Evolutionary conservation across 1,140 invertebrate genomes (phyloP).

Genomic region (Drosophila yakuba): DNA sequence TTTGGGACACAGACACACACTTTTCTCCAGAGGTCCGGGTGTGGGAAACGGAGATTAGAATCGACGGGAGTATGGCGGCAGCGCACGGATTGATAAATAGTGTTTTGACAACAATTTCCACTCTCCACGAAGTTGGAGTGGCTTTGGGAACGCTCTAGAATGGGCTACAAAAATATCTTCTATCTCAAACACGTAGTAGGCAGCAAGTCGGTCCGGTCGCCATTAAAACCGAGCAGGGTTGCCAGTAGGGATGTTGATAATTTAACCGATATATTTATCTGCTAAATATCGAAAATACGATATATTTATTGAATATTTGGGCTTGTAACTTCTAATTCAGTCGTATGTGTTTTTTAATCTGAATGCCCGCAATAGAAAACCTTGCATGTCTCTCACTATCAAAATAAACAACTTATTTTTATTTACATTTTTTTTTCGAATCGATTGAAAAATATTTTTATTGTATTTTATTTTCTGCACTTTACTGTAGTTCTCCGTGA

Average conservation of each 20-base stretch:
- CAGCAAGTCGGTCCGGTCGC: slow-evolving; percentile 65
- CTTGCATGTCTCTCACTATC: too few species aligned
- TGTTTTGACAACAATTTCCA: slow-evolving; percentile 31
- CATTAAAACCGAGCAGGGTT: slow-evolving; percentile 57
- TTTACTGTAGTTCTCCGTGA: too few species aligned
- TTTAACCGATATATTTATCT: too few species aligned
- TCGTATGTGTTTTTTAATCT: too few species aligned
- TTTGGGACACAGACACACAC: slow-evolving; percentile 58
- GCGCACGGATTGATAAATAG: slow-evolving; percentile 34
- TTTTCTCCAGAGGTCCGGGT: slow-evolving; percentile 34
- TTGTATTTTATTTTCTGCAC: too few species aligned
- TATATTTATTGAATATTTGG: too few species aligned
- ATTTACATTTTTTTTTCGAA: too few species aligned
- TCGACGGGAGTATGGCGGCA: slow-evolving; percentile 50
- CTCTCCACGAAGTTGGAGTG: slow-evolving; percentile 25
- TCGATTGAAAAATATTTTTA: too few species aligned
- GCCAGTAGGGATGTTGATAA: neutral
- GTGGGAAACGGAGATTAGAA: slow-evolving; percentile 15
- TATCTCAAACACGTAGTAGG: slow-evolving; percentile 78
- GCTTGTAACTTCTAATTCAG: too few species aligned
- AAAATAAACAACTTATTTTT: too few species aligned
- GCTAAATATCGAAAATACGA: too few species aligned
- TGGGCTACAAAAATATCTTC: slow-evolving; percentile 62
- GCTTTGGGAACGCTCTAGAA: slow-evolving; percentile 40
- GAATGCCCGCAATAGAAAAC: too few species aligned